Evolutionary conservation across 1,140 invertebrate genomes (phyloP).

Genomic region (Nephila pilipes): DNA sequence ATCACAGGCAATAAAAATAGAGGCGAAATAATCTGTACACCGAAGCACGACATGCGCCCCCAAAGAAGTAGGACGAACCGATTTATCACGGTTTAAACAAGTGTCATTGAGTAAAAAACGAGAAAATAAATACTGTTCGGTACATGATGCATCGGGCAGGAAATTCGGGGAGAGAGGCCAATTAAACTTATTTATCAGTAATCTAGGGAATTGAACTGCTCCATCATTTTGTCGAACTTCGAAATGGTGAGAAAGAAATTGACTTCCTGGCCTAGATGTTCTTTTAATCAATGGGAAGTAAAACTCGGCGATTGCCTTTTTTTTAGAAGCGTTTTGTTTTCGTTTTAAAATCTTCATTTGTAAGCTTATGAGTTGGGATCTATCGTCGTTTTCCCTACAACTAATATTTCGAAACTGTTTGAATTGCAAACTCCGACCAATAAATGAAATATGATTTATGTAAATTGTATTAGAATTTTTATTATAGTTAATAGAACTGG

Average conservation of each 20-base stretch:
- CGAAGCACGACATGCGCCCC: background rate
- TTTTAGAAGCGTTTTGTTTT: too few species aligned
- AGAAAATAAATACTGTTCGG: background rate
- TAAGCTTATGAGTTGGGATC: too few species aligned
- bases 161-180: background rate
- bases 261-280: background rate
- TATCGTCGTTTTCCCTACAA: too few species aligned
- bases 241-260: background rate
- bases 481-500: too few species aligned
- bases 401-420: too few species aligned
- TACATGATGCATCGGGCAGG: background rate
- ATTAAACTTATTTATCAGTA: conserved; percentile 22
- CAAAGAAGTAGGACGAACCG: background rate
- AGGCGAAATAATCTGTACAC: background rate
- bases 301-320: too few species aligned
- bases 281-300: too few species aligned
- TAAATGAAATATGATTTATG: too few species aligned
- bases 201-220: background rate
- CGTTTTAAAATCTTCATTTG: too few species aligned
- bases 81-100: conserved; percentile 6
- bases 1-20: background rate
- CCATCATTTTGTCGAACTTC: background rate
- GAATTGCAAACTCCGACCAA: too few species aligned
- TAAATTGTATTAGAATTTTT: too few species aligned
- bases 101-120: background rate